Conservation (phyloP, 2,113 vertebrate genomes). For the Melanerpes formicivorus region DNA sequence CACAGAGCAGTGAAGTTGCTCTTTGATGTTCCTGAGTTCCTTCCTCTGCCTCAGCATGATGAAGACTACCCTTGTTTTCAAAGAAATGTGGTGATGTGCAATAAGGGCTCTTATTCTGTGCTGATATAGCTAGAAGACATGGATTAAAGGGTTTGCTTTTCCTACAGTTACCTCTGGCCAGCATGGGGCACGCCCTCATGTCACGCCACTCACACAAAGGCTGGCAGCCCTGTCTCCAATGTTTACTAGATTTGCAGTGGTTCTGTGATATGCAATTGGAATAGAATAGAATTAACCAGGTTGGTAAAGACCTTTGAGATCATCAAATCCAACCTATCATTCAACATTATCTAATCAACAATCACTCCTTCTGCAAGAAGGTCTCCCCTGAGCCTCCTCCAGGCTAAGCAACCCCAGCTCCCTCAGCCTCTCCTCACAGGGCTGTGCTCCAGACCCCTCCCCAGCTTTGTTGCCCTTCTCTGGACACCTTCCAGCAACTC, state of each 20-base stretch:
- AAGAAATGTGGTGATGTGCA: not conserved
- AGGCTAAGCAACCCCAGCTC: too few relatives aligned
- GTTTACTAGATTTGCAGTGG: not conserved
- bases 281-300: too few relatives aligned
- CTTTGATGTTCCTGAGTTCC: not conserved
- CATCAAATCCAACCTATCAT: too few relatives aligned
- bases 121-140: not conserved
- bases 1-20: not conserved
- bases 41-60: not conserved
- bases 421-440: too few relatives aligned
- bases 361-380: too few relatives aligned
- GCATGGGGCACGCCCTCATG: accelerated
- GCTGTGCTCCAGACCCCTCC: too few relatives aligned
- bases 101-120: not conserved
- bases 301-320: too few relatives aligned
- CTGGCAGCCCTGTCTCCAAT: too few relatives aligned
- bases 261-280: not conserved
- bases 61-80: not conserved
- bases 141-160: not conserved
- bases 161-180: not conserved
- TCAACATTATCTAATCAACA: too few relatives aligned
- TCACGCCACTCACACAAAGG: not conserved
- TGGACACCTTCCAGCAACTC: too few relatives aligned
- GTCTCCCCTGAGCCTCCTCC: too few relatives aligned
- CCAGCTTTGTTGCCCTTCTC: too few relatives aligned